phyloP scores from a whole-genome alignment of 2,113 vertebrate species.

The Mormyrus iriodes region DNA sequence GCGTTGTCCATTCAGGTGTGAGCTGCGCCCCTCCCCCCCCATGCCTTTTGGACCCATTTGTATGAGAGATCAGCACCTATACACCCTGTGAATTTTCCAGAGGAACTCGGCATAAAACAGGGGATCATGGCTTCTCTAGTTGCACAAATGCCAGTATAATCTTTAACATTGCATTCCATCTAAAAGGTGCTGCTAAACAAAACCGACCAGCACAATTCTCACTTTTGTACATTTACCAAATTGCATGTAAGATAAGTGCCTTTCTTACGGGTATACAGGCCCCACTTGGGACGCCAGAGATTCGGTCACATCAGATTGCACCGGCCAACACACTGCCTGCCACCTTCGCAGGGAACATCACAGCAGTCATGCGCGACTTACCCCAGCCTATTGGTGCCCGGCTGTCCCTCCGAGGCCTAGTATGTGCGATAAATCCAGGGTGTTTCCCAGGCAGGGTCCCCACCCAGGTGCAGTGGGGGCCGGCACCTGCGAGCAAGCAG shows the following conservation, averaged over 20 bases:
- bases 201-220: not conserved
- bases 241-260: not conserved
- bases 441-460: constrained; percentile 54
- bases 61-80: not conserved
- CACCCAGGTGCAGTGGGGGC: constrained; percentile 53
- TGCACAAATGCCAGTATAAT: not conserved
- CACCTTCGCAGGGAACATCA: constrained; percentile 40
- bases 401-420: constrained; percentile 63
- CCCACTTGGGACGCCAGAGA: not conserved
- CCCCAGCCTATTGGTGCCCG: constrained; percentile 60
- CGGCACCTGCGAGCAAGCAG: constrained; percentile 62
- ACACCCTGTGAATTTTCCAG: not conserved
- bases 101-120: not conserved
- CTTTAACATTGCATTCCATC: not conserved
- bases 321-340: not conserved
- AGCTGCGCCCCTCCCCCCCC: not conserved
- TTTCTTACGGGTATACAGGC: not conserved
- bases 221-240: not conserved
- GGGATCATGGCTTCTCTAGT: too few relatives aligned
- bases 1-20: constrained; percentile 29
- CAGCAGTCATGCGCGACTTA: constrained; percentile 61
- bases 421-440: constrained; percentile 61
- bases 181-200: not conserved
- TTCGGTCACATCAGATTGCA: not conserved
- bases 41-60: not conserved